Conservation (phyloP, 2,888 invertebrate species). For the Chydorus sphaericus region DNA sequence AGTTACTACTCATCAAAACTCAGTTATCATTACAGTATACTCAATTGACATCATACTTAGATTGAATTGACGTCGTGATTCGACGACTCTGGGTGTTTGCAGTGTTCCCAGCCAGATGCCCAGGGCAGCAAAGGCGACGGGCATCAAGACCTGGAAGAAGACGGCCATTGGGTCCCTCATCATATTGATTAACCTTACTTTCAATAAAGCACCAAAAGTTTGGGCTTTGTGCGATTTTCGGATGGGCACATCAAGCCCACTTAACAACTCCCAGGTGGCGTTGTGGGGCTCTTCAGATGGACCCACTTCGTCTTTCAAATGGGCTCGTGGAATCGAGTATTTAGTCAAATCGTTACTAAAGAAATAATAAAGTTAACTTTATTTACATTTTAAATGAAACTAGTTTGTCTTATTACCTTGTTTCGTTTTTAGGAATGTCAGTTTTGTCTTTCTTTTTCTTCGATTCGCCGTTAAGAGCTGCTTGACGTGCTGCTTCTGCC, state of each 20-base stretch:
- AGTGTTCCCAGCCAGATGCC: slow-evolving; percentile 48
- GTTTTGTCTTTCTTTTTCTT: background rate
- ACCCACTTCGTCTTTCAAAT: background rate
- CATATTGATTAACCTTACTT: slow-evolving; percentile 47
- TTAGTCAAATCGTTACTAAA: too few relatives aligned
- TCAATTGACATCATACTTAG: background rate
- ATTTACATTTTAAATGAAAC: background rate
- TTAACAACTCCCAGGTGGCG: background rate
- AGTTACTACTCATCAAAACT: too few relatives aligned
- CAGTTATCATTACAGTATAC: too few relatives aligned
- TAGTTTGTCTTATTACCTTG: background rate
- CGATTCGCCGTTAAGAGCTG: background rate
- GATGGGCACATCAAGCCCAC: slow-evolving; percentile 40
- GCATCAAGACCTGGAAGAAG: slow-evolving; percentile 57
- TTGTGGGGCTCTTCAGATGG: background rate
- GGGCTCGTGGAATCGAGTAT: background rate
- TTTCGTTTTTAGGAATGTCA: background rate
- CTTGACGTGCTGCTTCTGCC: slow-evolving; percentile 24
- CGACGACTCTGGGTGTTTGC: slow-evolving; percentile 32
- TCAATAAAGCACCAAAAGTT: slow-evolving; percentile 49
- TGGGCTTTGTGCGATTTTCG: slow-evolving; percentile 45
- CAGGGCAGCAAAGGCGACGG: slow-evolving; percentile 47
- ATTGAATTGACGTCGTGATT: background rate
- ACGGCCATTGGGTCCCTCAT: slow-evolving; percentile 53
- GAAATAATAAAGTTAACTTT: too few relatives aligned